Percentiles rank a stretch among this genome's conserved stretches.
Conservation (phyloP, 2,888 invertebrate genomes). For the Pilophorus perplexus region DNA sequence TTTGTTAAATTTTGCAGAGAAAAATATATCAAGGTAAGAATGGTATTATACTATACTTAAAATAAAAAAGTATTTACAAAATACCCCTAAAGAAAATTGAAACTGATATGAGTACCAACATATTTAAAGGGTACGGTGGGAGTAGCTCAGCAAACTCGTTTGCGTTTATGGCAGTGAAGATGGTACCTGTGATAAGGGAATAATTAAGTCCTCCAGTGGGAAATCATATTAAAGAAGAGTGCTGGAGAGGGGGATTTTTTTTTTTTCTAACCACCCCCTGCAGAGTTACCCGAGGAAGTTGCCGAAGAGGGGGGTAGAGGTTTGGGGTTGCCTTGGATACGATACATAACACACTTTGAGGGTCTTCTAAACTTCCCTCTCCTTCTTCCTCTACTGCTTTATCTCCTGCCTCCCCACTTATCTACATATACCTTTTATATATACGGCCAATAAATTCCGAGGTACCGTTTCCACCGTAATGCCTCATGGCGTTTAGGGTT, state of each 20-base stretch:
- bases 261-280: slow-evolving; percentile 15
- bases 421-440: slow-evolving; percentile 25
- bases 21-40: too few species aligned
- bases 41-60: too few species aligned
- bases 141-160: too few species aligned
- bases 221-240: slow-evolving; percentile 2
- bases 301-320: neutral
- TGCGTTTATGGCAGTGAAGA: too few species aligned
- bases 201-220: slow-evolving; percentile 11
- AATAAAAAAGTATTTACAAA: too few species aligned
- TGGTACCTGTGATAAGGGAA: slow-evolving; percentile 15
- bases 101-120: too few species aligned
- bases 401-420: slow-evolving; percentile 16
- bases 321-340: slow-evolving; percentile 11
- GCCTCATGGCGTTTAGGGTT: slow-evolving; percentile 22
- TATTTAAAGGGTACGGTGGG: too few species aligned
- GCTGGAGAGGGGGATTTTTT: neutral
- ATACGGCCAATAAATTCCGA: slow-evolving; percentile 22
- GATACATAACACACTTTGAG: slow-evolving; percentile 25
- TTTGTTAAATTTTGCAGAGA: too few species aligned
- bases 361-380: slow-evolving; percentile 11
- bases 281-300: neutral
- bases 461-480: slow-evolving; percentile 5
- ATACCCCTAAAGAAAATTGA: too few species aligned
- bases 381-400: neutral